Percentiles rank a stretch among this genome's conserved stretches.
Conservation (phyloP, 2,797 vertebrate genomes). For the Uromys caudimaculatus region DNA sequence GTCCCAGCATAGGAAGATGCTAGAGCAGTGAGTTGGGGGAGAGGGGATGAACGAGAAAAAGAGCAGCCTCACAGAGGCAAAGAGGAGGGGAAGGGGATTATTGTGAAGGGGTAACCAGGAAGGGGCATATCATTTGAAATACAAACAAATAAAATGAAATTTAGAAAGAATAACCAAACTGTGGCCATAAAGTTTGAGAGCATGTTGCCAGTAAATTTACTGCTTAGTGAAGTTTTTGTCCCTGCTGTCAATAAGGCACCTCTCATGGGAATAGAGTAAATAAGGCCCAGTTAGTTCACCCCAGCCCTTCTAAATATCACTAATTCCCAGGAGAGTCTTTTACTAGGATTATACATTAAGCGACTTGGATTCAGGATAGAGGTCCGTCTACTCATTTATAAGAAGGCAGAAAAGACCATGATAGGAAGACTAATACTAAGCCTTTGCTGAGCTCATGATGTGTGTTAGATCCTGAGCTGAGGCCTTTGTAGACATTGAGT, state of each 20-base stretch:
- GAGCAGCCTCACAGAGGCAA: too few relatives aligned
- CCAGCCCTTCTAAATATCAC: neutral
- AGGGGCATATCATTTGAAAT: too few relatives aligned
- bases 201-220: neutral
- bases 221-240: neutral
- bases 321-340: constrained; percentile 22
- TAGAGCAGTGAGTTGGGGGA: too few relatives aligned
- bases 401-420: neutral
- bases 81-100: too few relatives aligned
- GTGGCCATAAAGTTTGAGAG: neutral
- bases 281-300: neutral
- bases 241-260: neutral
- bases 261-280: neutral
- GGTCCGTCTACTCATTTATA: neutral
- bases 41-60: too few relatives aligned
- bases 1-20: too few relatives aligned
- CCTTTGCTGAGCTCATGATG: neutral
- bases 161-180: too few relatives aligned
- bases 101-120: too few relatives aligned
- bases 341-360: neutral
- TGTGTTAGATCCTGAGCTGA: neutral
- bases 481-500: neutral
- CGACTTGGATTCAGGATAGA: neutral
- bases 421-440: neutral
- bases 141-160: too few relatives aligned